phyloP scores from a whole-genome alignment of 2,797 vertebrate species.

The Sebastes minor region DNA sequence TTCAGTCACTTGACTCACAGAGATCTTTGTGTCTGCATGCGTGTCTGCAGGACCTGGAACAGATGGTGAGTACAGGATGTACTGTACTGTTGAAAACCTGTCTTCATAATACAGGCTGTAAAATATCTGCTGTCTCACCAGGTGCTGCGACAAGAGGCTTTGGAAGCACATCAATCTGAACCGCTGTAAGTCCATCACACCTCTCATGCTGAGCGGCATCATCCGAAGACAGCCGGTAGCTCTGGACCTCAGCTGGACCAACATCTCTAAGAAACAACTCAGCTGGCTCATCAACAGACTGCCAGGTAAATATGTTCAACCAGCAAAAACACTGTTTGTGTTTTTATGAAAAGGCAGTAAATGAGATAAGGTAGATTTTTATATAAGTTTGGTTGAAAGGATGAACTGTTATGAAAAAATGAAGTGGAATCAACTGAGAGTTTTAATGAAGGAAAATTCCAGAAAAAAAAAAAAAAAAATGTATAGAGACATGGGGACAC shows the following conservation, averaged over 20 bases:
- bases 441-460: no score
- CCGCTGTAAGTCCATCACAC: slow-evolving; percentile 96
- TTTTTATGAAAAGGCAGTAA: background rate
- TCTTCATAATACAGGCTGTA: background rate
- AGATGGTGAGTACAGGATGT: slow-evolving; percentile 88
- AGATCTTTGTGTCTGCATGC: slow-evolving; percentile 96
- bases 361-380: background rate
- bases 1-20: slow-evolving; percentile 92
- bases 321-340: background rate
- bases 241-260: slow-evolving; percentile 98
- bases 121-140: slow-evolving; percentile 69
- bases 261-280: slow-evolving; percentile 98
- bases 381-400: background rate
- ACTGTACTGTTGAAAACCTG: background rate
- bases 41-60: slow-evolving; percentile 98
- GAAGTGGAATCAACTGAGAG: background rate
- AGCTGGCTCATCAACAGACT: slow-evolving; percentile 98
- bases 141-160: slow-evolving; percentile 95
- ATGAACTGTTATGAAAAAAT: background rate
- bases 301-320: slow-evolving; percentile 82
- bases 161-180: slow-evolving; percentile 95
- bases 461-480: no score
- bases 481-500: no score
- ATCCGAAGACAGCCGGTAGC: slow-evolving; percentile 93
- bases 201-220: slow-evolving; percentile 96